Percentiles rank a stretch among this genome's conserved stretches.
Evolutionary conservation across 2,888 invertebrate genomes (phyloP).

Genomic region (Catotricha subobsoleta): DNA sequence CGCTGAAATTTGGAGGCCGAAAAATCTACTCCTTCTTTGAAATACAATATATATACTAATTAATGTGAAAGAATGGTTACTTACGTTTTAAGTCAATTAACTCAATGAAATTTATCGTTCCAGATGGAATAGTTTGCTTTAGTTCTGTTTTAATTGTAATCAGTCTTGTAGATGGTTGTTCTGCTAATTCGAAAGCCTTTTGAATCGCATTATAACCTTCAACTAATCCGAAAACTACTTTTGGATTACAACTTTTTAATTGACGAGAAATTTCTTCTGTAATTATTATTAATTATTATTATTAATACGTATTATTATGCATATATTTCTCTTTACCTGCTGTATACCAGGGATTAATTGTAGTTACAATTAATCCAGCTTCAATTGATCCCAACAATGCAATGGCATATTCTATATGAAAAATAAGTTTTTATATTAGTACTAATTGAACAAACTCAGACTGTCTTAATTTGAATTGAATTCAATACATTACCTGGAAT

Average conservation of each 20-base stretch:
- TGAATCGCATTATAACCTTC: constrained; percentile 33
- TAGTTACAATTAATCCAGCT: constrained; percentile 50
- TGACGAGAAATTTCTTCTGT: constrained; percentile 55
- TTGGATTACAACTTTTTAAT: constrained; percentile 38
- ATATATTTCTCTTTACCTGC: no score
- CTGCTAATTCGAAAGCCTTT: constrained; percentile 31
- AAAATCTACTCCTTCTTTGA: background rate
- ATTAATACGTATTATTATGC: background rate
- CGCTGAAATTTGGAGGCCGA: background rate
- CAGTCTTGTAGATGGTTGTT: constrained; percentile 30
- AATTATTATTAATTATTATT: constrained; percentile 19
- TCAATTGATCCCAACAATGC: constrained; percentile 45
- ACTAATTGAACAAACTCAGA: background rate
- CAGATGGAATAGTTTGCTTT: constrained; percentile 33
- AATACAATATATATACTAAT: no score
- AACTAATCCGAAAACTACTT: constrained; percentile 40
- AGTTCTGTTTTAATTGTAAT: constrained; percentile 33
- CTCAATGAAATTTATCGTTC: constrained; percentile 41
- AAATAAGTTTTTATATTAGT: background rate
- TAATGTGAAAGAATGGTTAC: background rate
- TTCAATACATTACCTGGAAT: constrained; percentile 35
- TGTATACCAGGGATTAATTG: constrained; percentile 52
- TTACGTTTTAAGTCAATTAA: constrained; percentile 30
- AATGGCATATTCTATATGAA: constrained; percentile 40
- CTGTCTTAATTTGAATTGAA: no score